Conservation (phyloP, 2,113 vertebrate species). For the Cyprinodon brontotheroides region DNA sequence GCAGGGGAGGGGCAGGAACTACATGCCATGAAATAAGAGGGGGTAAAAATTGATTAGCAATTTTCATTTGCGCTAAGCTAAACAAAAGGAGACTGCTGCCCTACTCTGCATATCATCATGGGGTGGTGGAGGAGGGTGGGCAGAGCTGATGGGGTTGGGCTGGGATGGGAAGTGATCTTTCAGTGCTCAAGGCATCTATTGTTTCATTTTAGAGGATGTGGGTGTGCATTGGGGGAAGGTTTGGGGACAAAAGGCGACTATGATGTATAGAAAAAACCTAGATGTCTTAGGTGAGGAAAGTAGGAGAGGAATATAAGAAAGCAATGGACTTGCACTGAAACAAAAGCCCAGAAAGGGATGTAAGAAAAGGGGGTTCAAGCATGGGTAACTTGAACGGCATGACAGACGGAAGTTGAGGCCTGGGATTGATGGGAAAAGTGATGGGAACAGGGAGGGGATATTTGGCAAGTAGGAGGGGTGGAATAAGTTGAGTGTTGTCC, state of each 20-base stretch:
- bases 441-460: conserved; percentile 9
- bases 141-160: conserved; percentile 43
- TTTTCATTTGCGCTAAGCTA: conserved; percentile 86
- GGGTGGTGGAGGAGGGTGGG: conserved; percentile 53
- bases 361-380: background rate
- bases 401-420: background rate
- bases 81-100: conserved; percentile 81
- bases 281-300: conserved; percentile 9
- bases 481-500: conserved; percentile 23
- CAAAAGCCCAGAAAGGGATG: conserved; percentile 6
- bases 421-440: conserved; percentile 5
- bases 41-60: conserved; percentile 93
- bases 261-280: conserved; percentile 18
- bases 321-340: conserved; percentile 5
- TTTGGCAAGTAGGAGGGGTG: conserved; percentile 24
- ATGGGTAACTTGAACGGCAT: background rate
- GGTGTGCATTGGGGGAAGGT: conserved; percentile 18
- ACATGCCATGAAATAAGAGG: conserved; percentile 91
- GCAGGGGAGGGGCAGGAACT: conserved; percentile 90
- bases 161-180: conserved; percentile 66
- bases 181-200: conserved; percentile 67
- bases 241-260: conserved; percentile 26
- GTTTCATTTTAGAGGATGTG: conserved; percentile 64
- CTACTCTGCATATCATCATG: conserved; percentile 80
- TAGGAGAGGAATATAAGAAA: background rate